Evolutionary conservation across 2,797 vertebrate species (phyloP), one percentile per base, ranked within the genome.

Genomic region (Paratrypauchen microcephalus): DNA sequence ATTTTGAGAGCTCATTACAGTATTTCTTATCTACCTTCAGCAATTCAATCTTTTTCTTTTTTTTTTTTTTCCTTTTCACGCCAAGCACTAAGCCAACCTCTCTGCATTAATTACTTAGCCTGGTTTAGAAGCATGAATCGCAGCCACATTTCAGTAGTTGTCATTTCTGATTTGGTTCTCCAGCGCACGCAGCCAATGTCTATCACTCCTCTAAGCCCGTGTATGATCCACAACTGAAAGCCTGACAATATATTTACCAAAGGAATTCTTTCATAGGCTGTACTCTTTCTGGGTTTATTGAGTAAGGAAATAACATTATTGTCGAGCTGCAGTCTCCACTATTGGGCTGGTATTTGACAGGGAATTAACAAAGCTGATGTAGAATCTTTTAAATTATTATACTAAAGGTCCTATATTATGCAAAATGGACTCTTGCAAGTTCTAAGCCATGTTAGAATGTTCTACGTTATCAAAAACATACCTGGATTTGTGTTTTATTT

Each of bases 81-180:
- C 56, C 60, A 58, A 0, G 1, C 28, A 61, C 26, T 63, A n/a
- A 66, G 39, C 57, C 52, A 13, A 62, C 66, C 57, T 41, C 56
- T 15, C 23, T 68, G 75, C 50, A 74, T 70, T 47, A 70, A 69
- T 66, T 65, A 71, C 62, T 68, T 55, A 69, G 55, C 47, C 52
- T 68, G 45, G 67, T 79, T 81, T 41, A 69, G 69, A 68, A 19
- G 32, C 72, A 36, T 76, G 68, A 75, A 74, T 61, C 65, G 64
- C 72, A 73, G 61, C 32, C 57, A 71, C 48, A 55, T 69, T 55
- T 77, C 56, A 66, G 26, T 74, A 65, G 62, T 64, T 73, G 19
- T 73, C 56, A 66, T 60, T 9, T 6, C 65, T 47, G 55, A 52
- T 63, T 66, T 72, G 70, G 18, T 55, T 60, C 56, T 66, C 48